These are phyloP conservation scores for Amphimallon solstitiale DNA, from an alignment of 2,888 invertebrate genomes.

Conservation along the genomic window DNA sequence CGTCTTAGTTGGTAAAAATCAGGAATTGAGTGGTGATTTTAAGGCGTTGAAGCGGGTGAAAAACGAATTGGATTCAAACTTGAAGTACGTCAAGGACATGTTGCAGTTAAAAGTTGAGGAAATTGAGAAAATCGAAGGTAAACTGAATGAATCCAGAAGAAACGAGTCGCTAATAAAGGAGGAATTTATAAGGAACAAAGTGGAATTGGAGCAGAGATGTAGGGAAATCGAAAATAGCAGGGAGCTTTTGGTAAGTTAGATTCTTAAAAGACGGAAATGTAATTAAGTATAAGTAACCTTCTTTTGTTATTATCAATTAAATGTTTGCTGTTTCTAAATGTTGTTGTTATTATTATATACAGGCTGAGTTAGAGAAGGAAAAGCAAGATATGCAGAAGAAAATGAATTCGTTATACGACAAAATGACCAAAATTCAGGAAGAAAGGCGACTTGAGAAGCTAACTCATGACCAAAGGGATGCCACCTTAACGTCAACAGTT, in stretches of 20 bases:
- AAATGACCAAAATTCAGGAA: constrained; percentile 53
- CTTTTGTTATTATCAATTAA: too few species aligned
- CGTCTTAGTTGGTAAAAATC: constrained; percentile 48
- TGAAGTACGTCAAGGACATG: constrained; percentile 54
- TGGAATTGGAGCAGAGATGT: constrained; percentile 50
- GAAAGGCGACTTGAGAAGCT: constrained; percentile 60
- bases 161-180: constrained; percentile 50
- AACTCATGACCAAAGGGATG: constrained; percentile 48
- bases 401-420: constrained; percentile 61
- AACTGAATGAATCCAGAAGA: constrained; percentile 46
- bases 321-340: too few species aligned
- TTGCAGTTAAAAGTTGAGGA: constrained; percentile 48
- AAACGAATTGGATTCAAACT: constrained; percentile 50
- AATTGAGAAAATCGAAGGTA: constrained; percentile 51
- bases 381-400: constrained; percentile 62
- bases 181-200: constrained; percentile 47
- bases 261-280: too few species aligned
- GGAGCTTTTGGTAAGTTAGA: constrained; percentile 53
- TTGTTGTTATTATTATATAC: constrained; percentile 29
- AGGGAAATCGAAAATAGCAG: constrained; percentile 54
- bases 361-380: constrained; percentile 66
- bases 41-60: constrained; percentile 49
- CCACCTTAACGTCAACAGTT: constrained; percentile 44
- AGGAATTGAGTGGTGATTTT: constrained; percentile 47
- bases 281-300: too few species aligned